These are phyloP conservation scores for Siphamia tubifer DNA, from an alignment of 2,113 vertebrate species.

Conservation along the genomic window DNA sequence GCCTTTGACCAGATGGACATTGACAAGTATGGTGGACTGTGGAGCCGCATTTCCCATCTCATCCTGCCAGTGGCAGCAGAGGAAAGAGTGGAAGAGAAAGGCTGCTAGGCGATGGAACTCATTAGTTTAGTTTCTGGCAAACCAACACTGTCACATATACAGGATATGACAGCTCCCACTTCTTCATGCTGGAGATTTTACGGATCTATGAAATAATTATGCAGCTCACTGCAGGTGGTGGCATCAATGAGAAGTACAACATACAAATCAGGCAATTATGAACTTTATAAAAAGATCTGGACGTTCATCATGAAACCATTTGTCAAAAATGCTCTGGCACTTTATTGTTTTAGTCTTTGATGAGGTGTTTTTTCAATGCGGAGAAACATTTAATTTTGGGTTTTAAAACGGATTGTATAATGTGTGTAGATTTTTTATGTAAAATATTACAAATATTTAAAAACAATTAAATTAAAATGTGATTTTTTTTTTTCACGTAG, in stretches of 20 bases:
- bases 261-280: neutral
- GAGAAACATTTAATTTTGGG: neutral
- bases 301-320: neutral
- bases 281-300: neutral
- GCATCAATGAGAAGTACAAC: neutral
- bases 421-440: neutral
- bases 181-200: neutral
- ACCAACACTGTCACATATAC: neutral
- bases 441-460: neutral
- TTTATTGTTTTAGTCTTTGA: constrained; percentile 10
- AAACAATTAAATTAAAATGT: neutral
- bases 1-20: constrained; percentile 78
- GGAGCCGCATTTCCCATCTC: constrained; percentile 83
- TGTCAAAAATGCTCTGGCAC: neutral
- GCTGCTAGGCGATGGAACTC: constrained; percentile 36
- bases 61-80: constrained; percentile 76
- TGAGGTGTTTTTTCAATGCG: neutral
- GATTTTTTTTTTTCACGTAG: neutral
- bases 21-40: constrained; percentile 80
- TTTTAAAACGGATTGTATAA: neutral
- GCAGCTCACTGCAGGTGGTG: neutral
- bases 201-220: neutral
- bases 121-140: neutral
- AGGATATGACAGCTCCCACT: neutral
- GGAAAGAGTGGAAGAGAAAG: constrained; percentile 47